These are phyloP conservation scores for Xestia rhomboidea DNA, from an alignment of 2,888 invertebrate genomes.

Conservation along the genomic window DNA sequence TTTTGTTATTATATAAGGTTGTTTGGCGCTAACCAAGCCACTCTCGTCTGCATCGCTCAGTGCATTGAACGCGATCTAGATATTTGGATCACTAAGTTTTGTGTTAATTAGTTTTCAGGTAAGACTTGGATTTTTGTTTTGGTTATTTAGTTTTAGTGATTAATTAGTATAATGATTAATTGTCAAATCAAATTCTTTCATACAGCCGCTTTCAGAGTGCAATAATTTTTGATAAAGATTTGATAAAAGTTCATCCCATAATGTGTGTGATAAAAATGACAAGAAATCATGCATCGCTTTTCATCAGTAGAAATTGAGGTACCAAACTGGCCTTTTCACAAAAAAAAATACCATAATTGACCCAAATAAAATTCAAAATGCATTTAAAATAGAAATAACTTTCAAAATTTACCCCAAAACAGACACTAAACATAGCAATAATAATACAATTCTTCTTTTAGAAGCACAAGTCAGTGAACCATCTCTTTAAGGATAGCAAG, in stretches of 20 bases:
- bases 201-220: background rate
- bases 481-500: constrained; percentile 28
- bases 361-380: background rate
- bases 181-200: background rate
- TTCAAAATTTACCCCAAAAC: background rate
- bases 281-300: background rate
- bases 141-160: background rate
- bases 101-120: constrained; percentile 70
- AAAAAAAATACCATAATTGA: background rate
- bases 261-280: background rate
- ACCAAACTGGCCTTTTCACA: accelerated
- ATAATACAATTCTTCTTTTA: background rate
- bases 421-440: background rate
- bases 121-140: constrained; percentile 63
- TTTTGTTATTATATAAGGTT: constrained; percentile 89
- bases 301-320: background rate
- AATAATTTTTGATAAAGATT: background rate
- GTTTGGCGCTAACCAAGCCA: constrained; percentile 79
- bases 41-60: constrained; percentile 81
- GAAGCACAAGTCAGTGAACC: constrained; percentile 7
- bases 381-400: background rate
- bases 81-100: constrained; percentile 64
- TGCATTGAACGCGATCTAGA: constrained; percentile 84
- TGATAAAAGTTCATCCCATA: too few species aligned
- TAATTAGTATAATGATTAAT: background rate